Evolutionary conservation across 2,888 invertebrate genomes (phyloP).

Genomic region (Nemotelus pantherinus): DNA sequence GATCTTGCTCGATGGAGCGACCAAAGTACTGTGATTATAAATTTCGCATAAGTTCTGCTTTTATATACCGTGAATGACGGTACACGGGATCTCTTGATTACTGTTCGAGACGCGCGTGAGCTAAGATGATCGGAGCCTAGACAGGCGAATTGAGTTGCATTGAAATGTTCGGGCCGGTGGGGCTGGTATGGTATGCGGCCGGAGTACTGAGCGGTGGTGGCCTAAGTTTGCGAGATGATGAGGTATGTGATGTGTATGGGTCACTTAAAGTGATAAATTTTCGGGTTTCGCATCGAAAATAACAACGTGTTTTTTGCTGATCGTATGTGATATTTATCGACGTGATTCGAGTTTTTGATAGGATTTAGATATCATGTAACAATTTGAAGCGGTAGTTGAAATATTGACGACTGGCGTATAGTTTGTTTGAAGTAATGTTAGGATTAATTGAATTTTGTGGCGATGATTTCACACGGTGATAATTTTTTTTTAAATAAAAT

Average conservation of each 20-base stretch:
- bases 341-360: no score
- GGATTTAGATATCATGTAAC: no score
- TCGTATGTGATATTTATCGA: no score
- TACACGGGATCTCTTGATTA: neutral
- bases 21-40: constrained; percentile 51
- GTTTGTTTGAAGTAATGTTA: no score
- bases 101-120: neutral
- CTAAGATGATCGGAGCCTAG: constrained; percentile 12
- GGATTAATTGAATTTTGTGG: no score
- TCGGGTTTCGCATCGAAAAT: neutral
- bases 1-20: constrained; percentile 50
- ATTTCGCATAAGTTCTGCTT: constrained; percentile 50
- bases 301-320: neutral
- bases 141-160: neutral
- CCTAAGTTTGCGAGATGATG: neutral
- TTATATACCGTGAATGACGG: constrained; percentile 45
- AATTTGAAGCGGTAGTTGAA: no score
- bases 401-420: no score
- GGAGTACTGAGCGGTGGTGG: constrained; percentile 2
- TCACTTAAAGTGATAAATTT: neutral
- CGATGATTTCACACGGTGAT: no score
- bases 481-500: no score
- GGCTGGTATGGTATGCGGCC: constrained; percentile 10
- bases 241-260: neutral
- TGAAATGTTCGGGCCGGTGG: constrained; percentile 15